Evolutionary conservation across 2,113 vertebrate species (phyloP).

Genomic region (Clupea harengus): DNA sequence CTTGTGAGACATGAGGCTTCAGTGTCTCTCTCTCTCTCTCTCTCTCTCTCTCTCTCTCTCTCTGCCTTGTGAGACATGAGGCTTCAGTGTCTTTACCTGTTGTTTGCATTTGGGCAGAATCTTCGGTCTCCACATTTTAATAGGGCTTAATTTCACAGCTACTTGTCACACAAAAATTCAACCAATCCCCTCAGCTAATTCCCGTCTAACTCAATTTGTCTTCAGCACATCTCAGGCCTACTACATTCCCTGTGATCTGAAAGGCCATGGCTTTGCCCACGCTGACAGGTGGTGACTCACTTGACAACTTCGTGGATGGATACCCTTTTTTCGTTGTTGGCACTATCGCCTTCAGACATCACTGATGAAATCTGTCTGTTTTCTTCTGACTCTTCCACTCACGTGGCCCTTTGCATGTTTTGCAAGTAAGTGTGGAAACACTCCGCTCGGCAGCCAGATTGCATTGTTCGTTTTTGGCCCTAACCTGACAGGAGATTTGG

Average conservation of each 20-base stretch:
- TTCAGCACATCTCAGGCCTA: neutral
- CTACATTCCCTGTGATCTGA: neutral
- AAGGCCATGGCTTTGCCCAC: neutral
- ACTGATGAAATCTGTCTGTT: slow-evolving; percentile 34
- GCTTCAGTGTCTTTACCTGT: no score
- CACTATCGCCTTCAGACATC: slow-evolving; percentile 50
- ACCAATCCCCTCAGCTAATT: neutral
- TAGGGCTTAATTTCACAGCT: neutral
- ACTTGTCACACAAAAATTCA: neutral
- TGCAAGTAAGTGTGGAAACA: neutral
- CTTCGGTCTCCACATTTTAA: no score
- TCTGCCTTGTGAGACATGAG: no score
- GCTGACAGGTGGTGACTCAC: neutral
- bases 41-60: no score
- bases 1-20: no score
- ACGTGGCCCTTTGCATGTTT: neutral
- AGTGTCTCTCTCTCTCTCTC: no score
- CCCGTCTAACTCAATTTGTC: neutral
- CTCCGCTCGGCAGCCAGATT: neutral
- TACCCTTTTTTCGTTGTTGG: slow-evolving; percentile 15
- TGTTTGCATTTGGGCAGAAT: neutral
- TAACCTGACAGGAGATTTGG: slow-evolving; percentile 10
- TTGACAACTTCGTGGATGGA: neutral
- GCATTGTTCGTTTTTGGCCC: neutral
- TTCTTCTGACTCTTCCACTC: neutral